Percentiles rank a stretch among this genome's conserved stretches.
Evolutionary conservation across 2,797 vertebrate species (phyloP).

Genomic region (Poeciliopsis turneri): DNA sequence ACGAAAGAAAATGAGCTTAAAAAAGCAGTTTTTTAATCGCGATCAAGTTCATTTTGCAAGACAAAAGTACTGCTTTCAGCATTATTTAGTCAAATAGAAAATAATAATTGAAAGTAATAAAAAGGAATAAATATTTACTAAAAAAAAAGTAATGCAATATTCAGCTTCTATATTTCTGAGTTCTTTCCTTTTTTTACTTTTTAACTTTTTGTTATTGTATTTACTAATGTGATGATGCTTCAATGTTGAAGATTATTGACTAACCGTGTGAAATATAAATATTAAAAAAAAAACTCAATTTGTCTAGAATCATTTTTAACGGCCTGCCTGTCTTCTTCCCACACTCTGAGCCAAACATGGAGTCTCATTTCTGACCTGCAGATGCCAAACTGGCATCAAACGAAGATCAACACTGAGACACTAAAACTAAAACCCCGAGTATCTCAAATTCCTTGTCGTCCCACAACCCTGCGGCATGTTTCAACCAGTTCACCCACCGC

Average conservation of each 20-base stretch:
- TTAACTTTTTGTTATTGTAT: background rate
- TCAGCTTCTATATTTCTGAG: background rate
- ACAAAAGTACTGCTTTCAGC: background rate
- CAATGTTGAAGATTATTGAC: background rate
- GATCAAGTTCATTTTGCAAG: background rate
- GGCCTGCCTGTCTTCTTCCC: background rate
- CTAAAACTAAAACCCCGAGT: background rate
- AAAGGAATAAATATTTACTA: background rate
- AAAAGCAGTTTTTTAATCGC: too few relatives aligned
- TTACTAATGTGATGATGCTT: background rate
- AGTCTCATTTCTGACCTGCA: background rate
- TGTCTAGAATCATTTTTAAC: background rate
- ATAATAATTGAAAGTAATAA: background rate
- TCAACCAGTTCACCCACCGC: conserved; percentile 82
- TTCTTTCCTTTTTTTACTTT: background rate
- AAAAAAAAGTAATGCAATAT: background rate
- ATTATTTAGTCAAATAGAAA: too few relatives aligned
- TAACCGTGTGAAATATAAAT: background rate
- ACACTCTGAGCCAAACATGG: background rate
- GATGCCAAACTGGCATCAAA: background rate
- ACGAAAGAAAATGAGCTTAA: background rate
- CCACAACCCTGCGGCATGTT: background rate
- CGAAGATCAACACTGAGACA: background rate
- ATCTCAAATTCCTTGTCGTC: background rate
- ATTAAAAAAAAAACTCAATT: background rate